Base-by-base conservation (phyloP, 1,140 invertebrate species). In the Scaptomyza pallida region DNA sequence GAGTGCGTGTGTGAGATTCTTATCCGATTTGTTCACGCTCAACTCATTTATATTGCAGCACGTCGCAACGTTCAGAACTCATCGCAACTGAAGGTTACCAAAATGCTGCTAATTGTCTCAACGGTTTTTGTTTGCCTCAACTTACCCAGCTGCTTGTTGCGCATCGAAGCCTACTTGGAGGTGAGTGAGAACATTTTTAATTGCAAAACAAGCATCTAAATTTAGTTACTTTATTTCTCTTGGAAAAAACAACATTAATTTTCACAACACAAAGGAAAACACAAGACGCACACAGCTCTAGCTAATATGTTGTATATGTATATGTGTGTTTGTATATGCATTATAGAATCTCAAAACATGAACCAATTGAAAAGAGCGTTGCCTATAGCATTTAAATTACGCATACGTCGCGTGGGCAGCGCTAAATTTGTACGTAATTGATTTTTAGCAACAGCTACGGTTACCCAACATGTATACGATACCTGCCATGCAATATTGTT, bases 51-150 rank as follows among this genome's bases (percentile, higher is more conserved):
- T 10, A 48, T 62, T 72, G 8, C 59, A 91, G 90, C 72, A 45
- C 78, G 78, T 21, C 78, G 78, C 59, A 89, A 89, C 71, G 65
- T 88, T 19, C 72, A 82, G 5, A 91, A 90, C 60, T 92, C 93
- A 23, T 94, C 94, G 15, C 94, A 95, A 75, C 91, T 93, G 3
- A 95, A 95, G 81, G 94, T 97, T 9, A 97, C 96, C 2, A 95
- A 96, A 89, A 97, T 97, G 95, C 92, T 97, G 9, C 92, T 97
- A 0, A 92, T 97, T 16, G 95, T 97, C 5, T 96, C 96, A 1
- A 94, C 94, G 1, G 95, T 96, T 1, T 97, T 97, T 90, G 93
- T 97, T 0, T 92, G 94, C 26, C 92, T 97, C 16, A 97, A 97
- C 92, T 89, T 97, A 13, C 96, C 96, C 0, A 94, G 94, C 21